Evolutionary conservation across 64 coral and sea anemone species (phyloP).

Genomic region (Actinia tenebrosa): DNA sequence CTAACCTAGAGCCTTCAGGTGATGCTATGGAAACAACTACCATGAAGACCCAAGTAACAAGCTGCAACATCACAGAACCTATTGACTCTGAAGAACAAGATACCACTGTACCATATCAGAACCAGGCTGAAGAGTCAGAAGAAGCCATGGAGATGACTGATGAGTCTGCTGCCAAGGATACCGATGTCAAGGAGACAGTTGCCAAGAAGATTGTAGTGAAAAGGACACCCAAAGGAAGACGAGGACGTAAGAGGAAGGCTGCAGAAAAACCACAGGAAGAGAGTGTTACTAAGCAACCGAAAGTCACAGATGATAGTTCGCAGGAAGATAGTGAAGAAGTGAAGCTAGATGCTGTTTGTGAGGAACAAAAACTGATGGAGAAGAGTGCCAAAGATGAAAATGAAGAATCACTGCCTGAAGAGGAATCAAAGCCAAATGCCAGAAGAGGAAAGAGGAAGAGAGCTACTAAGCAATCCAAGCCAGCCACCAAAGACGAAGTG

Average conservation of each 20-base stretch:
- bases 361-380: neutral
- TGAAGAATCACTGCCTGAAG: neutral
- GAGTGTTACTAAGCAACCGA: neutral
- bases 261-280: neutral
- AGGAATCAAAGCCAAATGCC: neutral
- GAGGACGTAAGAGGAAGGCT: slow-evolving; percentile 11
- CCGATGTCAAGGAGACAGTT: neutral
- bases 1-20: neutral
- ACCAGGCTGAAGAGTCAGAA: neutral
- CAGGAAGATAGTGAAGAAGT: neutral
- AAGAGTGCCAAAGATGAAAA: neutral
- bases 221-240: neutral
- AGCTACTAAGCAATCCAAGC: neutral
- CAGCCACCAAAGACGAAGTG: neutral
- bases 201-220: neutral
- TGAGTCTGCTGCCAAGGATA: neutral
- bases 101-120: neutral
- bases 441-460: neutral
- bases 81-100: neutral
- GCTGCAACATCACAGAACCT: neutral
- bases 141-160: neutral
- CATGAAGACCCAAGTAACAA: neutral
- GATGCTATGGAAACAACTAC: neutral
- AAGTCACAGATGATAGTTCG: neutral
- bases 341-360: neutral